Percentiles rank a stretch among this genome's conserved stretches.
phyloP scores from a whole-genome alignment of 2,113 vertebrate genomes.

The Daphoenositta chrysoptera region DNA sequence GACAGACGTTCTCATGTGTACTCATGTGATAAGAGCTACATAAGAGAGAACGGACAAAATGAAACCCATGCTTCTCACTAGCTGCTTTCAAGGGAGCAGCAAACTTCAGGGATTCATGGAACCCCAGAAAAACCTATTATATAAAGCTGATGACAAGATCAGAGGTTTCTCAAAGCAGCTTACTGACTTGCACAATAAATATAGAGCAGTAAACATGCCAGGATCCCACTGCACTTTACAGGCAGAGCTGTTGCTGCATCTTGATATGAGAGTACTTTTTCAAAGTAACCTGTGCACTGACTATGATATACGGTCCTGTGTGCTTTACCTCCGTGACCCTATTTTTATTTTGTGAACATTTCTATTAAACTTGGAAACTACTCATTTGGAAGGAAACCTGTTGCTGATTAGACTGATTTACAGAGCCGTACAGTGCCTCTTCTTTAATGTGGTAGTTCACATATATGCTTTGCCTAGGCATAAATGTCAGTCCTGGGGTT shows the following conservation, averaged over 20 bases:
- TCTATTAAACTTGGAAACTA: background rate
- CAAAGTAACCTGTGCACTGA: background rate
- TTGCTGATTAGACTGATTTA: background rate
- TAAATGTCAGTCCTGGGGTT: background rate
- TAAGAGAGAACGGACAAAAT: background rate
- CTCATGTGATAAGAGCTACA: background rate
- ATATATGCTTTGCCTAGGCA: background rate
- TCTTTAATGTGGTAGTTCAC: background rate
- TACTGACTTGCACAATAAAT: background rate
- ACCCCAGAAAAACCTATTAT: background rate
- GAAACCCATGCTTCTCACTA: background rate
- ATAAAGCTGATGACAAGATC: background rate
- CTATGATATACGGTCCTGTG: too few species aligned
- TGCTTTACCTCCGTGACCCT: background rate
- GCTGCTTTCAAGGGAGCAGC: background rate
- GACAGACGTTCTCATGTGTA: accelerated
- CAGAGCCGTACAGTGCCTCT: accelerated
- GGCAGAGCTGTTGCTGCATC: background rate
- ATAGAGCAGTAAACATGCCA: background rate
- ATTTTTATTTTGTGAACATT: background rate
- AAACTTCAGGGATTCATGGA: background rate
- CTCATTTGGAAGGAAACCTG: background rate
- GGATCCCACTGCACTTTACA: background rate
- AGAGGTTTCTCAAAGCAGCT: background rate
- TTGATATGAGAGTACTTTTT: background rate